Evolutionary conservation across 2,888 invertebrate genomes (phyloP).

Genomic region (Synanthedon myopaeformis): DNA sequence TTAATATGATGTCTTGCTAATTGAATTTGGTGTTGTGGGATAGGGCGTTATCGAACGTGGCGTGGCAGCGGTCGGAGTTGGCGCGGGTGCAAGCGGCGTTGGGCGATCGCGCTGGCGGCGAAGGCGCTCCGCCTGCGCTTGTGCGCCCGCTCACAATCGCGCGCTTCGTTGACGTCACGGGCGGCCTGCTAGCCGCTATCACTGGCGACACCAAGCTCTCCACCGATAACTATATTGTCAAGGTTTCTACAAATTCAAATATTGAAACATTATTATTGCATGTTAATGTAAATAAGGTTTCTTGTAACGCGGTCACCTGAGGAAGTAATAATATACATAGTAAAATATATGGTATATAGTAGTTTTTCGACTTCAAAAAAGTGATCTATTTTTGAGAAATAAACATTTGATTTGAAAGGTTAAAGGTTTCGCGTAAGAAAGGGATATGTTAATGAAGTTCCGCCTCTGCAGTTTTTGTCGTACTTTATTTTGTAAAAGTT

Average conservation of each 20-base stretch:
- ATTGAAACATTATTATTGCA: too few relatives aligned
- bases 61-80: slow-evolving; percentile 44
- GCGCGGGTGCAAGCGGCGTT: slow-evolving; percentile 17
- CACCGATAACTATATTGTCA: slow-evolving; percentile 53
- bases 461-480: too few relatives aligned
- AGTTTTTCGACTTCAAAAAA: too few relatives aligned
- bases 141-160: slow-evolving; percentile 58
- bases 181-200: slow-evolving; percentile 29
- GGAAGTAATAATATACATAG: too few relatives aligned
- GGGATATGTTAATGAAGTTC: too few relatives aligned
- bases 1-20: background rate
- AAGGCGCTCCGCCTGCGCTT: slow-evolving; percentile 22
- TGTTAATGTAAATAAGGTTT: too few relatives aligned
- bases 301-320: too few relatives aligned
- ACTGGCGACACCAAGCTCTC: slow-evolving; percentile 34
- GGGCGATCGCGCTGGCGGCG: slow-evolving; percentile 19
- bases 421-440: too few relatives aligned
- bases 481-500: too few relatives aligned
- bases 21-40: background rate
- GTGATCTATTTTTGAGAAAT: too few relatives aligned
- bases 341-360: too few relatives aligned
- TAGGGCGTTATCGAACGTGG: slow-evolving; percentile 35
- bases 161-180: slow-evolving; percentile 49
- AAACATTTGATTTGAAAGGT: too few relatives aligned
- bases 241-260: slow-evolving; percentile 22